A percentile compares a stretch with the other conserved stretches of the same genome.
Evolutionary conservation across 2,113 vertebrate species (phyloP).

Genomic region (Dissostichus mawsoni): DNA sequence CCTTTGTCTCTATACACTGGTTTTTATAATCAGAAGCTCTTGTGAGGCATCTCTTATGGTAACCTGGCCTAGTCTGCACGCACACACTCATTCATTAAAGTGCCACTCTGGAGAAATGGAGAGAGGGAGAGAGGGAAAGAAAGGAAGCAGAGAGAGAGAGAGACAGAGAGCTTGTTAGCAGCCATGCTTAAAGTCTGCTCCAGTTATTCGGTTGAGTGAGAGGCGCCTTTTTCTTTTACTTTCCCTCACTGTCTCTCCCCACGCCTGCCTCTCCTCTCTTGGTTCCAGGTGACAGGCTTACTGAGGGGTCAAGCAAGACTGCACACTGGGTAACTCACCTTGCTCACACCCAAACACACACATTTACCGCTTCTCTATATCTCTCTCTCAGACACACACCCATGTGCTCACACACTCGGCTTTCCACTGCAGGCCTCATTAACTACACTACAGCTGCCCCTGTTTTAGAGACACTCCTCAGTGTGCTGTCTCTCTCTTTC

Average conservation of each 20-base stretch:
- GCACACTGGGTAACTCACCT: slow-evolving; percentile 79
- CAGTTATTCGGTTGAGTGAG: slow-evolving; percentile 77
- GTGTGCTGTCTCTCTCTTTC: slow-evolving; percentile 60
- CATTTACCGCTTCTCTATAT: slow-evolving; percentile 52
- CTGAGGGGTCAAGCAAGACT: slow-evolving; percentile 81
- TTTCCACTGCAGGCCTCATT: slow-evolving; percentile 82
- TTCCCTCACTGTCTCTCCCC: slow-evolving; percentile 58
- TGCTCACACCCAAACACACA: slow-evolving; percentile 61
- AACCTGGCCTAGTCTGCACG: slow-evolving; percentile 70
- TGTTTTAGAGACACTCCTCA: slow-evolving; percentile 77
- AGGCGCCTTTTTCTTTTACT: slow-evolving; percentile 50
- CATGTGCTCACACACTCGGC: slow-evolving; percentile 64
- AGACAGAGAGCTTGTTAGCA: slow-evolving; percentile 77
- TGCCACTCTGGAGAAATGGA: slow-evolving; percentile 65
- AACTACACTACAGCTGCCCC: slow-evolving; percentile 80
- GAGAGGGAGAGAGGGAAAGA: slow-evolving; percentile 56
- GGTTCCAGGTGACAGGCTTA: slow-evolving; percentile 82
- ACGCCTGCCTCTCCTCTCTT: slow-evolving; percentile 56
- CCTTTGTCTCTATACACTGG: slow-evolving; percentile 64
- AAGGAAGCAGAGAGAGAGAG: slow-evolving; percentile 62
- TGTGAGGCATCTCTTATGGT: slow-evolving; percentile 73
- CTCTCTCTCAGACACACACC: slow-evolving; percentile 29
- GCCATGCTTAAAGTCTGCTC: slow-evolving; percentile 77
- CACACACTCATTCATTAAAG: slow-evolving; percentile 76
- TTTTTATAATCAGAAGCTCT: slow-evolving; percentile 76